Percentiles rank a stretch among this genome's conserved stretches.
Conservation (phyloP, 2,888 invertebrate species). For the Ethmia dodecea region DNA sequence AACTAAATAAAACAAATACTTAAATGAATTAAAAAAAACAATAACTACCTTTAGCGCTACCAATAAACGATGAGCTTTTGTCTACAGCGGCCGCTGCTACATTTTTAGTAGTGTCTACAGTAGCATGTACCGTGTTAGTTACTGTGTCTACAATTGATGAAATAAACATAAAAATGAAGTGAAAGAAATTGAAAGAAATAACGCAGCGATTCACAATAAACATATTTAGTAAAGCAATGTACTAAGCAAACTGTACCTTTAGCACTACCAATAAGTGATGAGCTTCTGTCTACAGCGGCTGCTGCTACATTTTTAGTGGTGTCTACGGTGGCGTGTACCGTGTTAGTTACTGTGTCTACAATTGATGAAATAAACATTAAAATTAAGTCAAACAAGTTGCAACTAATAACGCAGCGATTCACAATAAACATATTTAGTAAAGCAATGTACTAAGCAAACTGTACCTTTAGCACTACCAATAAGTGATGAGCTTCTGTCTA, state of each 20-base stretch:
- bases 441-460: no score
- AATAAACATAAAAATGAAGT: no score
- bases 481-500: slow-evolving; percentile 34
- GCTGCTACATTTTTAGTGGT: slow-evolving; percentile 39
- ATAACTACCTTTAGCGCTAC: slow-evolving; percentile 35
- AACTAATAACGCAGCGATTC: no score
- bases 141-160: no score
- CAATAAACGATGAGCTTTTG: slow-evolving; percentile 30
- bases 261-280: slow-evolving; percentile 29
- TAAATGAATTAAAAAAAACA: no score
- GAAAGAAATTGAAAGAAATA: no score
- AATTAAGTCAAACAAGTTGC: no score
- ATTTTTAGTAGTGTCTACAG: slow-evolving; percentile 61
- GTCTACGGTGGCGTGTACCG: slow-evolving; percentile 35
- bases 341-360: slow-evolving; percentile 19
- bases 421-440: no score
- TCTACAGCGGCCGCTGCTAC: slow-evolving; percentile 40
- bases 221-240: no score
- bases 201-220: no score
- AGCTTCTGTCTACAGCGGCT: slow-evolving; percentile 32
- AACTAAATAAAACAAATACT: no score
- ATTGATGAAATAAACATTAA: no score
- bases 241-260: slow-evolving; percentile 32
- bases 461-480: slow-evolving; percentile 35
- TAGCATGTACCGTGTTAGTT: background rate